Evolutionary conservation across 2,888 invertebrate genomes (phyloP).

Genomic region (Cenopis cana): DNA sequence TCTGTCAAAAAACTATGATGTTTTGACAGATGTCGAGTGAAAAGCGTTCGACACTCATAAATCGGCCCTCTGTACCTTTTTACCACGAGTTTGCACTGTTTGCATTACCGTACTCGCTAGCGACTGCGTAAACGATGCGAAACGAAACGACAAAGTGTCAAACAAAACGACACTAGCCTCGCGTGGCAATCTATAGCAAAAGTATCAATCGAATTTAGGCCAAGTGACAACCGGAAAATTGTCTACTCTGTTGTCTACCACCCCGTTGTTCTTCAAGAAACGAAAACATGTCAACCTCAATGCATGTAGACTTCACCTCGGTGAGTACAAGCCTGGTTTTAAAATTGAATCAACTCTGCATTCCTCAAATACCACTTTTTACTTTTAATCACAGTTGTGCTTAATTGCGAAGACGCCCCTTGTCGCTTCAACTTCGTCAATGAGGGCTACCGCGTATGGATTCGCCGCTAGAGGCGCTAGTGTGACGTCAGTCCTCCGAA

Average conservation of each 20-base stretch:
- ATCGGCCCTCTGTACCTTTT: too few relatives aligned
- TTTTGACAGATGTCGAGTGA: too few relatives aligned
- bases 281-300: constrained; percentile 1
- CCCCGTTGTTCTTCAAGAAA: neutral
- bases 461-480: too few relatives aligned
- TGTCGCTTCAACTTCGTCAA: neutral
- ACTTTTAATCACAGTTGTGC: neutral
- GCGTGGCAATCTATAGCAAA: neutral
- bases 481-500: too few relatives aligned
- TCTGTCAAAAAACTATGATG: too few relatives aligned
- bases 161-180: neutral
- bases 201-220: neutral
- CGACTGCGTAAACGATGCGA: too few relatives aligned
- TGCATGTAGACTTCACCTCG: neutral
- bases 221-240: neutral
- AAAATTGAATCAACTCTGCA: constrained; percentile 11
- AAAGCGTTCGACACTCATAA: too few relatives aligned
- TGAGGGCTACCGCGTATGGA: too few relatives aligned
- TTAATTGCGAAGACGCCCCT: too few relatives aligned
- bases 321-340: constrained; percentile 2
- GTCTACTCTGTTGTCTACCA: neutral
- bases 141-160: neutral
- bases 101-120: too few relatives aligned
- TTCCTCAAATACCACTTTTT: neutral
- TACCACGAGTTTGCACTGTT: too few relatives aligned